A percentile compares a stretch with the other conserved stretches of the same genome.
Conservation (phyloP, 2,113 vertebrate species). For the Epinephelus lanceolatus region DNA sequence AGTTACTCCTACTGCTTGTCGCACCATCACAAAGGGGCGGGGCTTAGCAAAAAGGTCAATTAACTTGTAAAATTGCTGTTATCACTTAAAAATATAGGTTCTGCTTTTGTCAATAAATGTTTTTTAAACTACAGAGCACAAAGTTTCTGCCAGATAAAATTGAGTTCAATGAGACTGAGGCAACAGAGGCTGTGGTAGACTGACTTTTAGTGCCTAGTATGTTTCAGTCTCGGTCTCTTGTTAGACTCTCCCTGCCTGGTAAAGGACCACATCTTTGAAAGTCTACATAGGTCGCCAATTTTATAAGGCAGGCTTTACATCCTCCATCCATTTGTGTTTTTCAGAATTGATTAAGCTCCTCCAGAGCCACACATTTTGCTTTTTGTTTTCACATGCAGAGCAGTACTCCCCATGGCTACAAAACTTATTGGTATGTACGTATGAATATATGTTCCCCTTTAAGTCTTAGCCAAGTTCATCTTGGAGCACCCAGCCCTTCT, state of each 20-base stretch:
- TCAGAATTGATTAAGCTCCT: slow-evolving; percentile 6
- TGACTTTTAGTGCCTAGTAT: neutral
- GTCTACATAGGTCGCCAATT: neutral
- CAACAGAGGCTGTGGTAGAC: neutral
- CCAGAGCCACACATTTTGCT: neutral
- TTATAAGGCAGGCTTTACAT: neutral
- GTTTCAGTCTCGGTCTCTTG: neutral
- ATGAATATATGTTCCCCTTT: neutral
- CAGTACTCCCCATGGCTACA: neutral
- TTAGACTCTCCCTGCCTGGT: neutral
- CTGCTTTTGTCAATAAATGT: too few relatives aligned
- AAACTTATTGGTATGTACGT: neutral
- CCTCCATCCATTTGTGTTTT: neutral
- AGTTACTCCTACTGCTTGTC: too few relatives aligned
- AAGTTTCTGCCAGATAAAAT: neutral
- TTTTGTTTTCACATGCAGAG: neutral
- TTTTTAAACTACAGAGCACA: too few relatives aligned
- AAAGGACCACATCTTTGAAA: neutral
- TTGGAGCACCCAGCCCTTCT: neutral
- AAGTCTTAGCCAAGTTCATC: neutral
- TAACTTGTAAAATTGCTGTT: too few relatives aligned
- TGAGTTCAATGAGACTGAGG: neutral
- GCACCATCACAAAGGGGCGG: too few relatives aligned
- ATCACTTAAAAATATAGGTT: too few relatives aligned
- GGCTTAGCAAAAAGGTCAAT: too few relatives aligned